Percentiles rank a stretch among this genome's conserved stretches.
phyloP scores from a whole-genome alignment of 2,888 invertebrate genomes.

The Pardosa pseudoannulata region DNA sequence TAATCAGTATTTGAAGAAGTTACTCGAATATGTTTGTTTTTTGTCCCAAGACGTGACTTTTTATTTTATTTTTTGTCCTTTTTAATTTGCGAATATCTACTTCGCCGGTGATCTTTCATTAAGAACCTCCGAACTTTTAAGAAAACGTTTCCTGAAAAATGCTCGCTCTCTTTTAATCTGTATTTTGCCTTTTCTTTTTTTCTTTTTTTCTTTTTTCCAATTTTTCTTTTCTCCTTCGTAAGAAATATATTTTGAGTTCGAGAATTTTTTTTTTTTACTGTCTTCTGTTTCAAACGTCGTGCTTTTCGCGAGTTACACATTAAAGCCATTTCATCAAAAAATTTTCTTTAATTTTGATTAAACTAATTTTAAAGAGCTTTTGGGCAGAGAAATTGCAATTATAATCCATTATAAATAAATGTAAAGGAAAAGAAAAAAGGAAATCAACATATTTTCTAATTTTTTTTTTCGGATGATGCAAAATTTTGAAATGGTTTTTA shows the following conservation, averaged over 20 bases:
- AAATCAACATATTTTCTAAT: neutral
- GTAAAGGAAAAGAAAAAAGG: constrained; percentile 6
- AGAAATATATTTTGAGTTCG: neutral
- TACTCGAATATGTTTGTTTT: constrained; percentile 65
- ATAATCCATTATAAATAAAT: constrained; percentile 5
- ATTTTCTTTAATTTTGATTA: neutral
- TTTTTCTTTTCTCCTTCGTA: too few relatives aligned
- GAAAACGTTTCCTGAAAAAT: constrained; percentile 37
- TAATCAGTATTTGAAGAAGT: constrained; percentile 69
- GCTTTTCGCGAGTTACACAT: neutral
- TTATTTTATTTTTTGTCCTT: constrained; percentile 7
- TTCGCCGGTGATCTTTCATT: constrained; percentile 54
- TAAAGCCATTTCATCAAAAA: constrained; percentile 11
- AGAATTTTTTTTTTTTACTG: neutral
- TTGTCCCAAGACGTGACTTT: constrained; percentile 47
- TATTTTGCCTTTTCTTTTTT: neutral
- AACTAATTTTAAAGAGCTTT: constrained; percentile 9
- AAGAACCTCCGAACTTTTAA: constrained; percentile 47
- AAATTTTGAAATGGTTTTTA: too few relatives aligned
- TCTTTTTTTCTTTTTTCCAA: too few relatives aligned
- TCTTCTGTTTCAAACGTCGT: neutral
- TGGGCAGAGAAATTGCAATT: constrained; percentile 2
- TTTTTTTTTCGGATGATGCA: too few relatives aligned
- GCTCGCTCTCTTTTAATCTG: constrained; percentile 11
- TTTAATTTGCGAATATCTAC: constrained; percentile 20